Base-by-base conservation (phyloP, 2,113 vertebrate genomes). In the Addax nasomaculatus region DNA sequence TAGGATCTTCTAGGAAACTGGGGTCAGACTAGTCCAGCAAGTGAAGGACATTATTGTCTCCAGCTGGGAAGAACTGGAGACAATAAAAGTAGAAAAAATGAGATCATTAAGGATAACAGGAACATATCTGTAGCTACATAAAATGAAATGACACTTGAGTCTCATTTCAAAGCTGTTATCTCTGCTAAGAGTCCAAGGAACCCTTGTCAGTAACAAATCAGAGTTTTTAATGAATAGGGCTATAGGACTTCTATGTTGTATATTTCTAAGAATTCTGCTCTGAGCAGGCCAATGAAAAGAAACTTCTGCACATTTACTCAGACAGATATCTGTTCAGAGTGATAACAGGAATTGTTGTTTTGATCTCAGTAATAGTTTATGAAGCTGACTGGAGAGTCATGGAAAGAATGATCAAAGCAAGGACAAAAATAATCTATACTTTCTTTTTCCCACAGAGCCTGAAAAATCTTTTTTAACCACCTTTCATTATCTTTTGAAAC, bases 331-430 rank as follows among this genome's bases (percentile, higher is more conserved):
- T 2, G 1, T 93, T 95, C 60, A 88, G 30, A 19, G 39, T 83
- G 73, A 80, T 85, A 85, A 96, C 58, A 97, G 79, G 33, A 92
- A 94, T 80, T 90, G 49, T 47, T 86, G 49, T 95, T 97, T 78
- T 97, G 85, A 98, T 97, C 86, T 98, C 30, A 80, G 62, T 91
- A 97, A 97, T 60, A 80, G 93, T 3, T 98, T 97, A 89, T 92
- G 92, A 98, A 97, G 33, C 45, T 85, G 33, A 58, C 53, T 92
- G 64, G 87, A 93, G 67, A 97, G 95, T 81, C n/a, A 85, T 78
- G 53, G 29, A 67, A 96, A 96, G 85, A 93, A 95, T 95, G 78
- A 96, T 93, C 93, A 96, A 98, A 98, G 88, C 67, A 96, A 80
- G 92, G 60, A 97, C 94, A 95, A 2, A 0, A 98, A 91, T 92